Conservation (phyloP, 2,113 vertebrate species). For the Apistogramma diplotaenia region DNA sequence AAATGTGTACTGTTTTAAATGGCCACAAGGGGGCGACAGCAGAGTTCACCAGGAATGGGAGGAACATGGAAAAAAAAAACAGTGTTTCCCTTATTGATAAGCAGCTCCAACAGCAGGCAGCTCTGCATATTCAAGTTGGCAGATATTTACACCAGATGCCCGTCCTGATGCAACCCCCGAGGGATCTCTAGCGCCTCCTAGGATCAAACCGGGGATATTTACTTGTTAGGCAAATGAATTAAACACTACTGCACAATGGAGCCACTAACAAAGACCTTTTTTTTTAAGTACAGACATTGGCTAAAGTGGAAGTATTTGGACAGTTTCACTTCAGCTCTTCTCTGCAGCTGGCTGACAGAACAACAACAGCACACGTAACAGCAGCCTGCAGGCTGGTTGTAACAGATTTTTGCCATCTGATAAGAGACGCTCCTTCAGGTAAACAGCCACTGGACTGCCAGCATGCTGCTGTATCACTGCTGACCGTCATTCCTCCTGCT, state of each 20-base stretch:
- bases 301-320: too few relatives aligned
- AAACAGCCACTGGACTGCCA: neutral
- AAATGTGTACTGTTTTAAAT: too few relatives aligned
- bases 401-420: neutral
- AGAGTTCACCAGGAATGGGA: neutral
- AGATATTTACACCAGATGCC: neutral
- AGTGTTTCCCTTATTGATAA: neutral
- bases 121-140: neutral
- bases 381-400: neutral
- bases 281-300: neutral
- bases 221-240: neutral
- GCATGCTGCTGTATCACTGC: neutral
- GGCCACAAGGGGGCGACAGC: rapidly evolving
- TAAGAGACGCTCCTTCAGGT: neutral
- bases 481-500: neutral
- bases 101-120: neutral
- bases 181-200: neutral
- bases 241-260: neutral
- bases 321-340: neutral
- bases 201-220: neutral
- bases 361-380: neutral
- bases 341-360: neutral
- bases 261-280: neutral
- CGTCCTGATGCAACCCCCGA: neutral
- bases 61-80: too few relatives aligned